These are phyloP conservation scores for Pomatostomus ruficeps DNA, from an alignment of 2,113 vertebrate species.

Conservation along the genomic window DNA sequence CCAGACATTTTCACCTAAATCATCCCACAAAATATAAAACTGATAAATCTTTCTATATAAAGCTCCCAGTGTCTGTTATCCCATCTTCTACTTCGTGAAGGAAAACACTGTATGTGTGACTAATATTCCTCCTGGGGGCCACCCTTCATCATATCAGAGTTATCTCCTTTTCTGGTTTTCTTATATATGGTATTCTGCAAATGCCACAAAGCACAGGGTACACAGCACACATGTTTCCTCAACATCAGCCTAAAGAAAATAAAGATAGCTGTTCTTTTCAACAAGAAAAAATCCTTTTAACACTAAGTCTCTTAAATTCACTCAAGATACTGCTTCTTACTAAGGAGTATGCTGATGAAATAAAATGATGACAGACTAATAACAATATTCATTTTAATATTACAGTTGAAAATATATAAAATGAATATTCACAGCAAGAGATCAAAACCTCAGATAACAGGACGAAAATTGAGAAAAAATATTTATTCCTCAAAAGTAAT, in stretches of 20 bases:
- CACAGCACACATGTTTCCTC: neutral
- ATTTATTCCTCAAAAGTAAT: neutral
- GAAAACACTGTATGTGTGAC: neutral
- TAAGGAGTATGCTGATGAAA: neutral
- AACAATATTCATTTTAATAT: neutral
- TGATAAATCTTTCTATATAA: neutral
- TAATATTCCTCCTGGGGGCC: neutral
- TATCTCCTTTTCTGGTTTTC: neutral
- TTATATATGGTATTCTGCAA: neutral
- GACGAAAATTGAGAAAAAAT: neutral
- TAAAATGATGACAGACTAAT: neutral
- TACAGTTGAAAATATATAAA: neutral
- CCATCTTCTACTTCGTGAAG: neutral
- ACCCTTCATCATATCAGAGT: neutral
- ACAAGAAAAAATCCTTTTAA: neutral
- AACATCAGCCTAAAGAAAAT: neutral
- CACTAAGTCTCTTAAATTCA: neutral
- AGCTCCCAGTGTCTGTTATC: neutral
- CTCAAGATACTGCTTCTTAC: neutral
- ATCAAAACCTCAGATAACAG: neutral
- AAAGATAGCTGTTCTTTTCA: neutral
- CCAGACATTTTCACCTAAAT: neutral
- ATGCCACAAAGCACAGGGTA: neutral
- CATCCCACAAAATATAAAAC: neutral
- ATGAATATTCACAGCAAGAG: neutral